phyloP scores from a whole-genome alignment of 2,797 vertebrate genomes.

The Menidia menidia region DNA sequence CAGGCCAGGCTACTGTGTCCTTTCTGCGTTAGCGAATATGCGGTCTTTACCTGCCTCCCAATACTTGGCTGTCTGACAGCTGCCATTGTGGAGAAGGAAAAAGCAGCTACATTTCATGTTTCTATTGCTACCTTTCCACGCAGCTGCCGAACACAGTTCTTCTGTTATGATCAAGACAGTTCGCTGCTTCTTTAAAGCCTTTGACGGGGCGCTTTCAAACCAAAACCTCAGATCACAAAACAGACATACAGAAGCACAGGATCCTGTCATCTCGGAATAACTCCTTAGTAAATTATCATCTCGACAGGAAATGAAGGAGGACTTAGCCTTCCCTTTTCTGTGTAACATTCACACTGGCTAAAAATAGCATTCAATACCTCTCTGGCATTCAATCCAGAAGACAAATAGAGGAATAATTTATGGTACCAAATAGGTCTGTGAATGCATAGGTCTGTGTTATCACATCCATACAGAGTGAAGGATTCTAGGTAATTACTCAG shows the following conservation, averaged over 20 bases:
- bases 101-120: conserved; percentile 44
- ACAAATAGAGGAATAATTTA: not conserved
- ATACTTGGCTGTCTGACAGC: conserved; percentile 38
- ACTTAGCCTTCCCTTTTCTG: not conserved
- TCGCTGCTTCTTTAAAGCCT: conserved; percentile 12
- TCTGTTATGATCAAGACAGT: conserved; percentile 11
- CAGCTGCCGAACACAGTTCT: conserved; percentile 23
- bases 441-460: not conserved
- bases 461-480: not conserved
- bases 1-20: conserved; percentile 9
- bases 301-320: conserved; percentile 32
- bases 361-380: conserved; percentile 11
- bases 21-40: conserved; percentile 12
- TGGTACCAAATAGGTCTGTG: not conserved
- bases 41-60: conserved; percentile 35
- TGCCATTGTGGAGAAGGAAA: conserved; percentile 38
- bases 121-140: conserved; percentile 45
- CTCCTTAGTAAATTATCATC: conserved; percentile 21
- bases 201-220: conserved; percentile 4
- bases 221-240: not conserved
- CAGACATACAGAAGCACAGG: not conserved
- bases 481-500: too few species aligned
- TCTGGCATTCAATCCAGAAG: not conserved
- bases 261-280: conserved; percentile 10
- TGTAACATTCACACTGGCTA: conserved; percentile 3